These are phyloP conservation scores for Margaritifera margaritifera DNA, from an alignment of 2,888 invertebrate species.

Conservation along the genomic window DNA sequence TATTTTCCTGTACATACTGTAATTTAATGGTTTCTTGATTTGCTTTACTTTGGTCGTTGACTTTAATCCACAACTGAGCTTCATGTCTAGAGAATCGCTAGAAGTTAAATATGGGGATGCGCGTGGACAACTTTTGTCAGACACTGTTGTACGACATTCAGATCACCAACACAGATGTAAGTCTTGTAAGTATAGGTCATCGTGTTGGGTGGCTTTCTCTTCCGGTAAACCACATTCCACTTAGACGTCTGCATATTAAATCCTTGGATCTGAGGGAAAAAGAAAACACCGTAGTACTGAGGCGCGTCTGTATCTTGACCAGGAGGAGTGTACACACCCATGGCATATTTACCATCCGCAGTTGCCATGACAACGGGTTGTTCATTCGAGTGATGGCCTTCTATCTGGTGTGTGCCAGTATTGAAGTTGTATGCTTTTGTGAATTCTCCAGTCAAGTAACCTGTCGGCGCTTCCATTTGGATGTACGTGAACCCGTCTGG, in stretches of 20 bases:
- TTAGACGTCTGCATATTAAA: slow-evolving; percentile 26
- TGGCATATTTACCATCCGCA: slow-evolving; percentile 26
- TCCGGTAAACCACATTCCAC: slow-evolving; percentile 37
- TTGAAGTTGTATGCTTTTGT: slow-evolving; percentile 20
- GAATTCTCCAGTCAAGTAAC: slow-evolving; percentile 36
- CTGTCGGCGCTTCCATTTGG: slow-evolving; percentile 43
- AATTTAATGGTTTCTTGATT: too few species aligned
- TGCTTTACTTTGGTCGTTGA: too few species aligned
- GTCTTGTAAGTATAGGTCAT: slow-evolving; percentile 25
- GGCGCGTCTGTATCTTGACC: slow-evolving; percentile 32
- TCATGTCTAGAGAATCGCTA: too few species aligned
- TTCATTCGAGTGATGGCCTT: slow-evolving; percentile 13
- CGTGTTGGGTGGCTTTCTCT: slow-evolving; percentile 16
- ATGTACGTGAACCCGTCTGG: slow-evolving; percentile 25
- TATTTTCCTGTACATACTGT: too few species aligned
- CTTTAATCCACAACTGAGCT: too few species aligned
- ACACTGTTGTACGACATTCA: slow-evolving; percentile 29
- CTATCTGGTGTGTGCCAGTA: slow-evolving; percentile 10
- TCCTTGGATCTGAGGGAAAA: slow-evolving; percentile 6
- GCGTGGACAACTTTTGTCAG: slow-evolving; percentile 20
- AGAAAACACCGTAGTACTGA: slow-evolving; percentile 14
- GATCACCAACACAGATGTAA: too few species aligned
- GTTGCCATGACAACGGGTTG: slow-evolving; percentile 30
- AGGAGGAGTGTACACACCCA: slow-evolving; percentile 34
- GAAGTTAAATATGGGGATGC: slow-evolving; percentile 9